These are phyloP conservation scores for Syngnathus typhle DNA, from an alignment of 2,113 vertebrate genomes.

Conservation along the genomic window DNA sequence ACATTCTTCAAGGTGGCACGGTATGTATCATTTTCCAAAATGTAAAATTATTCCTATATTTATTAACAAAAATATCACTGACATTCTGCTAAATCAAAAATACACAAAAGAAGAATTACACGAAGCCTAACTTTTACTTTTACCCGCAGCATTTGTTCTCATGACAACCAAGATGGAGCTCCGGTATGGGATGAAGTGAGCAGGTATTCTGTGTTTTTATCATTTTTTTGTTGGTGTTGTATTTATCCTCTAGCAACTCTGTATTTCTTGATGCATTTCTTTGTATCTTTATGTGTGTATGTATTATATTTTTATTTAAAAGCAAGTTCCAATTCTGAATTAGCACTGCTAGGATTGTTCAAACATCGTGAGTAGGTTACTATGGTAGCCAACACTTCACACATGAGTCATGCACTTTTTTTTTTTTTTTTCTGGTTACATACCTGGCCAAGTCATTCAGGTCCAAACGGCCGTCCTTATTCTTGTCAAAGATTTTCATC, in stretches of 20 bases:
- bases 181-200: neutral
- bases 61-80: neutral
- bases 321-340: no score
- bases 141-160: neutral
- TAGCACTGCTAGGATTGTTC: no score
- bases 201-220: no score
- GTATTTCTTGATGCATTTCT: no score
- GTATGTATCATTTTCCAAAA: neutral
- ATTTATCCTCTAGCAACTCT: no score
- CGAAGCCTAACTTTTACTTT: neutral
- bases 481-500: conserved; percentile 98
- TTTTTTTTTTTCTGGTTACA: neutral
- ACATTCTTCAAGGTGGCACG: neutral
- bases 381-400: neutral
- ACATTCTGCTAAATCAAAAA: neutral
- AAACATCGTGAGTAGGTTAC: neutral
- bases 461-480: conserved; percentile 89
- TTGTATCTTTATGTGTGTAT: no score
- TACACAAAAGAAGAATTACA: neutral
- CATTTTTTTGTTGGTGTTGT: no score
- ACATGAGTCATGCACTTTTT: neutral
- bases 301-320: no score
- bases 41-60: neutral
- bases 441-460: conserved; percentile 93
- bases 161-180: neutral